Conservation (phyloP, 1,140 invertebrate genomes). For the Pararge aegeria region DNA sequence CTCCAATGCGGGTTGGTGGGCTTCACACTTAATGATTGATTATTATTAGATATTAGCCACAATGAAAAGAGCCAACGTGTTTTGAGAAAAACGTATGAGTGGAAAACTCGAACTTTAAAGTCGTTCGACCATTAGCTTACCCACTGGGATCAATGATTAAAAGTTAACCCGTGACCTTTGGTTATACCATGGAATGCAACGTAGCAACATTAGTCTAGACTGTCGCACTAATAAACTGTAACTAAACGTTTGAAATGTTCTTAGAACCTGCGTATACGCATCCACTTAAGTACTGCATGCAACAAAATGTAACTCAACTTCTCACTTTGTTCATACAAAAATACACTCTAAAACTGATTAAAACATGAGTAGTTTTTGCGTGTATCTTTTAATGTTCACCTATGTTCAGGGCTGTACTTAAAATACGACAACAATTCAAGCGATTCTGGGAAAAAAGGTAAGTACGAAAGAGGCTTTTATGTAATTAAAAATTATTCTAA, state of each 20-base stretch:
- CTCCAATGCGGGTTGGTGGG: too few relatives aligned
- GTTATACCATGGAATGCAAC: constrained; percentile 32
- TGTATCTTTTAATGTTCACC: neutral
- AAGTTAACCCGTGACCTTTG: neutral
- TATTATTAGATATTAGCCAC: too few relatives aligned
- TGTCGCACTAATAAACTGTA: constrained; percentile 37
- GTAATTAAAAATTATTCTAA: constrained; percentile 40
- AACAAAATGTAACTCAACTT: neutral
- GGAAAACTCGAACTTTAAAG: too few relatives aligned
- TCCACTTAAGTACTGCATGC: constrained; percentile 16
- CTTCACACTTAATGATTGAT: too few relatives aligned
- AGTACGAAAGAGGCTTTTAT: constrained; percentile 35
- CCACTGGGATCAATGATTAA: too few relatives aligned
- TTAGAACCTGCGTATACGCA: constrained; percentile 36
- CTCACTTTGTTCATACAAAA: constrained; percentile 5
- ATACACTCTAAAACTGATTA: neutral
- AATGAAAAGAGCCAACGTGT: too few relatives aligned
- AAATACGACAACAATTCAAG: constrained; percentile 35
- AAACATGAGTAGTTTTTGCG: neutral
- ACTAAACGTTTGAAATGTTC: constrained; percentile 40
- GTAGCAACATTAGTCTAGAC: constrained; percentile 41
- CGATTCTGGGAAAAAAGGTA: constrained; percentile 31
- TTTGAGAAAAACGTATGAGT: too few relatives aligned
- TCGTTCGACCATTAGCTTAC: too few relatives aligned
- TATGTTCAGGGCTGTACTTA: constrained; percentile 1